Base-by-base conservation (phyloP, 2,888 invertebrate species). In the Meghimatium bilineatum region DNA sequence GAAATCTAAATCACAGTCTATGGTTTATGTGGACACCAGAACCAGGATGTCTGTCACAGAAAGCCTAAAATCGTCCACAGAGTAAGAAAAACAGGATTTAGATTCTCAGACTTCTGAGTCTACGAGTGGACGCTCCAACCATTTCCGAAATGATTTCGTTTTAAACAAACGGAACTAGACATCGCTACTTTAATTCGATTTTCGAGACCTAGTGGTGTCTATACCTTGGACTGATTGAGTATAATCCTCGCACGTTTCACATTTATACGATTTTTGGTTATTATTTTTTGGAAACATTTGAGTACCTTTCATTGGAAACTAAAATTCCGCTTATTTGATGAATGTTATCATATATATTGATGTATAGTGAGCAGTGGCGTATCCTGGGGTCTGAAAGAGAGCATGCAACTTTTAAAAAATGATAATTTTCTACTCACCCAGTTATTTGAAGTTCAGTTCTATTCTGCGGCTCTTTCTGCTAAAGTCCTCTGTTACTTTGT, bases 141-240 rank as follows among this genome's bases (percentile, higher is more conserved):
- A 69, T 80, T 60, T 71, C n/a, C n/a, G n/a, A n/a, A n/a, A n/a
- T n/a, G n/a, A n/a, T n/a, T n/a, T n/a, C 67, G 69, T 49, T 80
- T 49, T 69, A 69, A n/a, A 80, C 69, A 80, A 80, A 80, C 79
- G 52, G 34, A 80, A 80, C 69, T 69, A 80, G 79, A 80, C 69
- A 34, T 71, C 69, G 49, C 69, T 32, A 69, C 79, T 69, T 52
- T 80, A 80, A 80, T 80, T 80, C 79, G 69, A 80, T 80, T 69
- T 44, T 52, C 32, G 69, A 69, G 69, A 69, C 79, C 79, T 52
- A 49, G 69, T n/a, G n/a, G n/a, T n/a, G n/a, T n/a, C n/a, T n/a
- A n/a, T n/a, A 69, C 20, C 69, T 69, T 69, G 52, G 69, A 80
- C 69, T 32, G 79, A n/a, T 17, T 52, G 79, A 69, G 52, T 69